phyloP scores from a whole-genome alignment of 2,113 vertebrate species.

The Oryzias celebensis region DNA sequence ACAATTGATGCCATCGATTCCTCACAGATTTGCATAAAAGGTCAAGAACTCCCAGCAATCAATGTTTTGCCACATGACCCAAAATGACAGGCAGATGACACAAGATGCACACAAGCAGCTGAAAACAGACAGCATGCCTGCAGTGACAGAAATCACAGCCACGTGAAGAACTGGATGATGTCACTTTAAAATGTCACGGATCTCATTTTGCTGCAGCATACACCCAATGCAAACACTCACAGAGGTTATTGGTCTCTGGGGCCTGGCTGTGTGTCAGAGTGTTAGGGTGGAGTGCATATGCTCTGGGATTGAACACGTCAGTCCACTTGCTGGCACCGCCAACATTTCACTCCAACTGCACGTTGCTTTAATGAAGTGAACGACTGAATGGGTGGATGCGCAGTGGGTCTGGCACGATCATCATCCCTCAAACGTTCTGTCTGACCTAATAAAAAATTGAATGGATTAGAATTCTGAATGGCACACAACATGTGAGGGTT shows the following conservation, averaged over 20 bases:
- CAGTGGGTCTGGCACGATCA: conserved; percentile 10
- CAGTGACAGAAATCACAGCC: background rate
- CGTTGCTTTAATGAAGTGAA: conserved; percentile 26
- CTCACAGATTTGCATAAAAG: conserved; percentile 3
- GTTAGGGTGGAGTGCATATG: conserved; percentile 49
- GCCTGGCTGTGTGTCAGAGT: conserved; percentile 38
- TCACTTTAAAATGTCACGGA: conserved; percentile 22
- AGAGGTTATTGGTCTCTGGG: conserved; percentile 25
- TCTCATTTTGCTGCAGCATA: conserved; percentile 6
- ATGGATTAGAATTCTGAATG: conserved; percentile 9
- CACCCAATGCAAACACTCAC: conserved; percentile 16
- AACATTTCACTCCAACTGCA: conserved; percentile 21
- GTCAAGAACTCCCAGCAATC: conserved; percentile 14
- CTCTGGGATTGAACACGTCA: conserved; percentile 24
- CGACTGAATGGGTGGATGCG: conserved; percentile 19
- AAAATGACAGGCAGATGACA: conserved; percentile 4
- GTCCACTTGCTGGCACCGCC: conserved; percentile 22
- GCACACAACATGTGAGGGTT: conserved; percentile 17
- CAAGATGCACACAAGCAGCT: background rate
- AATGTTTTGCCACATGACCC: conserved; percentile 2
- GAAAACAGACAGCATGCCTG: background rate
- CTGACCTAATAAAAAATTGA: conserved; percentile 30
- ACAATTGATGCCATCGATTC: background rate
- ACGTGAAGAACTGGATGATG: conserved; percentile 7
- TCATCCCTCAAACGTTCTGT: conserved; percentile 23